Conservation (phyloP, 2,113 vertebrate species). For the Syrmaticus mikado region DNA sequence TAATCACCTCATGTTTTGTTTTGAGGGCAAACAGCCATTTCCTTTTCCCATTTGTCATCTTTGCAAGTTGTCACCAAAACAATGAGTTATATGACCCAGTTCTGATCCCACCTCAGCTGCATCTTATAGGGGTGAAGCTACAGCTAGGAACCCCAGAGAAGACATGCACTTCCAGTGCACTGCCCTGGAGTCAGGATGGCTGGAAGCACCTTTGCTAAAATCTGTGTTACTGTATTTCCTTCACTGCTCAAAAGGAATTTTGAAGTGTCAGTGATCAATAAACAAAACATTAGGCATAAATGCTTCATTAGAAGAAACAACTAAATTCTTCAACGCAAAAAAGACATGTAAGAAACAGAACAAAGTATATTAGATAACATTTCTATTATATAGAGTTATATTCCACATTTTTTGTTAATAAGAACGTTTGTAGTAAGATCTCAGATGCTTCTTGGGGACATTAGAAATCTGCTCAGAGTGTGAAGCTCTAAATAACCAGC, state of each 20-base stretch:
- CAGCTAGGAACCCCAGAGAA: not conserved
- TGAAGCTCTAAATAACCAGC: conserved; percentile 7
- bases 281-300: not conserved
- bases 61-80: not conserved
- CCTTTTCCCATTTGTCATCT: not conserved
- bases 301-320: too few species aligned
- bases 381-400: not conserved
- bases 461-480: not conserved
- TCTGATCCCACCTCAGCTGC: not conserved
- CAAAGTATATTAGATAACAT: not conserved
- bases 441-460: not conserved
- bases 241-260: not conserved
- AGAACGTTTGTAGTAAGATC: not conserved
- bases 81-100: not conserved
- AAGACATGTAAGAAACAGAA: not conserved
- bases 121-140: not conserved
- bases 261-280: not conserved
- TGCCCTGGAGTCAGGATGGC: not conserved
- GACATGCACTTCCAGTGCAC: not conserved
- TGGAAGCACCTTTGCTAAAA: not conserved
- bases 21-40: not conserved
- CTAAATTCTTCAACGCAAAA: not conserved
- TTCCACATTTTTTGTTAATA: not conserved
- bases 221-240: not conserved
- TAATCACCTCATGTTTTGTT: not conserved